Evolutionary conservation across 2,888 invertebrate species (phyloP).

Genomic region (Campopleginae sp.): DNA sequence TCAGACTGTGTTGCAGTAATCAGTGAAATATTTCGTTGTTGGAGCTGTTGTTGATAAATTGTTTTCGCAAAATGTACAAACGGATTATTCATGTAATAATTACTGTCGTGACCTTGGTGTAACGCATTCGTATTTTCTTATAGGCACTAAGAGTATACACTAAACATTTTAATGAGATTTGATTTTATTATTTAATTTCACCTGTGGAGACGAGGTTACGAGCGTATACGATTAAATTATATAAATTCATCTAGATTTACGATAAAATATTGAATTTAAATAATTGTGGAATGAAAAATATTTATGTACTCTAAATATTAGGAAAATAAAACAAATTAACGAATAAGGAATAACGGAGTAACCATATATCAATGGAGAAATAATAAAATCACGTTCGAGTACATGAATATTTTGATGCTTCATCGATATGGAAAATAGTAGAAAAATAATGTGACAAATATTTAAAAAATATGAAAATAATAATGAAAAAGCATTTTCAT

Average conservation of each 20-base stretch:
- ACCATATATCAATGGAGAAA: not conserved
- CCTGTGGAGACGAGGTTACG: constrained; percentile 36
- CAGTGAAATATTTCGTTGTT: not conserved
- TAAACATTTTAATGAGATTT: constrained; percentile 13
- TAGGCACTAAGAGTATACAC: constrained; percentile 42
- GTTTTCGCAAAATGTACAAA: constrained; percentile 24
- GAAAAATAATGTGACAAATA: constrained; percentile 30
- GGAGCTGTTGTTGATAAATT: constrained; percentile 19
- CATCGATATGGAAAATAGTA: not conserved
- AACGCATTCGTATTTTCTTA: constrained; percentile 69
- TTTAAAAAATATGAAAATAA: not conserved
- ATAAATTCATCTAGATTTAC: constrained; percentile 4
- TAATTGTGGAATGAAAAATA: constrained; percentile 10
- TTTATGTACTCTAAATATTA: constrained; percentile 2
- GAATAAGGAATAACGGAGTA: not conserved
- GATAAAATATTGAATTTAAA: constrained; percentile 6
- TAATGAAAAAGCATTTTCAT: not conserved
- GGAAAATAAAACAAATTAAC: not conserved
- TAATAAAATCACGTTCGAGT: not conserved
- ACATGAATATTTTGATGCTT: not conserved
- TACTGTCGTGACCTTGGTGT: constrained; percentile 78
- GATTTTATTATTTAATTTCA: constrained; percentile 2
- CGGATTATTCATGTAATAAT: constrained; percentile 26
- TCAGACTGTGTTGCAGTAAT: not conserved
- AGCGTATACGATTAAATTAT: not conserved